Evolutionary conservation across 2,113 vertebrate species (phyloP).

Genomic region (Tursiops truncatus): DNA sequence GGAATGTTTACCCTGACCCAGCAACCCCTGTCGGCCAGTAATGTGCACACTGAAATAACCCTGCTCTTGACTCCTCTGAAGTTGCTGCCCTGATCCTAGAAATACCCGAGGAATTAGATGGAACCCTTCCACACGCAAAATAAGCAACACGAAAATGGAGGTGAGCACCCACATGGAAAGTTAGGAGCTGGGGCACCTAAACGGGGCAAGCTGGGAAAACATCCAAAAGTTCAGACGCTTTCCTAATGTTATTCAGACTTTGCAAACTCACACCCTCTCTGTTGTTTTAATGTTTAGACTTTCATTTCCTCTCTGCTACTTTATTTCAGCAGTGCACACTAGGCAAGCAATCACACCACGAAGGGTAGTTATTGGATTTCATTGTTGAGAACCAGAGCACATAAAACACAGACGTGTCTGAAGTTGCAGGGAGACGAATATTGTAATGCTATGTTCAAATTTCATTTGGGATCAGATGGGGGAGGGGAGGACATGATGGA

Average conservation of each 20-base stretch:
- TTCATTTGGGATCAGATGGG: not conserved
- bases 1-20: not conserved
- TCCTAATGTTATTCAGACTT: not conserved
- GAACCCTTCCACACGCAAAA: too few species aligned
- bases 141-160: accelerated
- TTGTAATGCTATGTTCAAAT: accelerated
- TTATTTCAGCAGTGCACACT: not conserved
- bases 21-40: not conserved
- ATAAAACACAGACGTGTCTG: accelerated
- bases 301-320: not conserved
- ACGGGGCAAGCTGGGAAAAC: not conserved
- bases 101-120: not conserved
- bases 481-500: not conserved
- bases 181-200: accelerated
- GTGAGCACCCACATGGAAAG: too few species aligned
- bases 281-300: not conserved
- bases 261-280: not conserved
- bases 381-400: too few species aligned
- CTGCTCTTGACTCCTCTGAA: not conserved
- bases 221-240: not conserved
- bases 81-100: not conserved
- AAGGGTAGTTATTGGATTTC: not conserved
- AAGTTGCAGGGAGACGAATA: accelerated
- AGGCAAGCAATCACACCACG: accelerated
- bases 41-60: not conserved